These are phyloP conservation scores for Drosophila pallidifrons DNA, from an alignment of 1,140 invertebrate genomes.

Conservation along the genomic window DNA sequence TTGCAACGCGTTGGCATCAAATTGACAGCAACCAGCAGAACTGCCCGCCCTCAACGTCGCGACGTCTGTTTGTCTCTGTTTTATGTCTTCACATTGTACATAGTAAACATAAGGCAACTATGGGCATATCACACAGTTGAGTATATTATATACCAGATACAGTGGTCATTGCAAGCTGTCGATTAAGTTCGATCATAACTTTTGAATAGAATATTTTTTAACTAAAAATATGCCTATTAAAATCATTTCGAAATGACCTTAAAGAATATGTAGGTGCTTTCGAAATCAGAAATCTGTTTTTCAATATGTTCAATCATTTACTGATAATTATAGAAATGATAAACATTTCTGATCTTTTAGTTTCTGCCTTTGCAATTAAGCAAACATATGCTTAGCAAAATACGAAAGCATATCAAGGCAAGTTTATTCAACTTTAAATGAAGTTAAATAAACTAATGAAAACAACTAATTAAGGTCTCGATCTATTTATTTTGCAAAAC, in stretches of 20 bases:
- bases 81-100: conserved; percentile 20
- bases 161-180: too few relatives aligned
- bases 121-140: too few relatives aligned
- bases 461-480: conserved; percentile 12
- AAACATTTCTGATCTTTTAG: conserved; percentile 51
- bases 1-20: conserved; percentile 50
- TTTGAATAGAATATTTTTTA: too few relatives aligned
- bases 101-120: too few relatives aligned
- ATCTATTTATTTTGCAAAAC: conserved; percentile 9
- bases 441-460: conserved; percentile 4
- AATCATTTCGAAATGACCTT: too few relatives aligned
- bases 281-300: too few relatives aligned
- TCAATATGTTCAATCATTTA: too few relatives aligned
- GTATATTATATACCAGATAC: too few relatives aligned
- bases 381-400: background rate
- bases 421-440: conserved; percentile 4
- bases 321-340: conserved; percentile 63
- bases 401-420: background rate
- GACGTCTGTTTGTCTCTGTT: conserved; percentile 26
- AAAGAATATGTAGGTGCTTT: too few relatives aligned
- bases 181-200: too few relatives aligned
- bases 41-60: conserved; percentile 13
- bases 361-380: background rate
- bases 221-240: too few relatives aligned
- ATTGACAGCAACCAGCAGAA: conserved; percentile 30